Evolutionary conservation across 2,113 vertebrate genomes (phyloP).

Genomic region (Hystrix brachyura): DNA sequence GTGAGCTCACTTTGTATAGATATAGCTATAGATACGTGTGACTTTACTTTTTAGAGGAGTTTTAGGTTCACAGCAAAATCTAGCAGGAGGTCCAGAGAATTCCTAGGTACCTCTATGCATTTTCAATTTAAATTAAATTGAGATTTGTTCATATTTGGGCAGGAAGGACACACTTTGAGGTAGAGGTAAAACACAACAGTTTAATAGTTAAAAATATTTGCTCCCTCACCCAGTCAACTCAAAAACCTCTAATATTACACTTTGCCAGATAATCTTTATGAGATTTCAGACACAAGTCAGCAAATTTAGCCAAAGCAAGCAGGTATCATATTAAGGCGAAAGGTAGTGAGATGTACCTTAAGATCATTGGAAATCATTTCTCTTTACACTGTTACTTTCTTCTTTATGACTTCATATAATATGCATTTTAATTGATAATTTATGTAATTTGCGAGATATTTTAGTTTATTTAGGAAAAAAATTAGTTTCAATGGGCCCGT

Average conservation of each 20-base stretch:
- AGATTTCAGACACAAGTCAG: constrained; percentile 70
- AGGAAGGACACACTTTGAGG: neutral
- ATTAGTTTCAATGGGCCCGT: neutral
- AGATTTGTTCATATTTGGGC: neutral
- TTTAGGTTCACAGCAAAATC: neutral
- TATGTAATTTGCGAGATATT: neutral
- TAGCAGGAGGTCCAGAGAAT: neutral
- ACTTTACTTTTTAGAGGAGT: neutral
- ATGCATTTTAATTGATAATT: neutral
- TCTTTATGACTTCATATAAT: neutral
- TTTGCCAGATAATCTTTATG: neutral
- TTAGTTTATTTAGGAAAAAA: neutral
- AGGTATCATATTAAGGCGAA: constrained; percentile 41
- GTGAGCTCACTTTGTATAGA: neutral
- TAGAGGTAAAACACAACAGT: neutral
- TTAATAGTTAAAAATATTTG: neutral
- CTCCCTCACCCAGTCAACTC: neutral
- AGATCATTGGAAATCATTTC: neutral
- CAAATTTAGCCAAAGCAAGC: constrained; percentile 57
- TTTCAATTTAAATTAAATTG: constrained; percentile 47
- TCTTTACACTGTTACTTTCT: neutral
- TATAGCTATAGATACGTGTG: no score
- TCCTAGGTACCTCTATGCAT: neutral
- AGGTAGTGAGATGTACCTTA: neutral
- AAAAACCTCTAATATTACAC: constrained; percentile 45